phyloP scores from a whole-genome alignment of 2,113 vertebrate species.

The Myrmecophaga tridactyla region DNA sequence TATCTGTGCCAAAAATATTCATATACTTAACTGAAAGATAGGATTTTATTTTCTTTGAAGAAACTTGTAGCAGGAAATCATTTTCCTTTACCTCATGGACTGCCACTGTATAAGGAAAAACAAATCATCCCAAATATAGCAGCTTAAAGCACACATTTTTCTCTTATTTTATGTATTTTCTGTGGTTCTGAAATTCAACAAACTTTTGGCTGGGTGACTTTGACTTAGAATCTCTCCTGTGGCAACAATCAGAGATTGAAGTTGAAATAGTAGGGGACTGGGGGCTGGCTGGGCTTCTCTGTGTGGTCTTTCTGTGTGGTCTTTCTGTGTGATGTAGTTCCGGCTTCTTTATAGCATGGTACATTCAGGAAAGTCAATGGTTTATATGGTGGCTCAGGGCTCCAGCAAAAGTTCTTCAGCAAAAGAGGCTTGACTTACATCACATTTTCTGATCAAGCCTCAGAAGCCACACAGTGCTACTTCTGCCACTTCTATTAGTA shows the following conservation, averaged over 20 bases:
- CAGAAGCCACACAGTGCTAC: background rate
- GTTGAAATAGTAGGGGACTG: background rate
- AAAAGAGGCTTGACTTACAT: background rate
- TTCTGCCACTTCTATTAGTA: background rate
- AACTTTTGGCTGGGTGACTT: background rate
- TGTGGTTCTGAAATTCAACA: background rate
- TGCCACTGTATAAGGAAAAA: background rate
- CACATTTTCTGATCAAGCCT: background rate
- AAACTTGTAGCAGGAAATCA: background rate
- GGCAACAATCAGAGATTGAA: background rate
- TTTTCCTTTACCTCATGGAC: background rate
- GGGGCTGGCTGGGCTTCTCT: background rate
- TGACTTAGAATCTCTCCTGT: background rate
- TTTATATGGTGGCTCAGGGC: background rate
- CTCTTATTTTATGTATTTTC: background rate
- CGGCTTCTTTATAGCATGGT: background rate
- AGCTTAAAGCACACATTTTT: background rate
- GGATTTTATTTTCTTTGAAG: background rate
- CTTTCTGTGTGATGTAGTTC: background rate
- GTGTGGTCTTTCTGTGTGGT: background rate
- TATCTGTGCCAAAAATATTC: background rate
- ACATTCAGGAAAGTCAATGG: background rate
- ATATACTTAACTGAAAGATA: background rate
- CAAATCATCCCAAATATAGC: too few species aligned
- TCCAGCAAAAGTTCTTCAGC: background rate